These are phyloP conservation scores for Oryzias celebensis DNA, from an alignment of 2,113 vertebrate species.

Conservation along the genomic window DNA sequence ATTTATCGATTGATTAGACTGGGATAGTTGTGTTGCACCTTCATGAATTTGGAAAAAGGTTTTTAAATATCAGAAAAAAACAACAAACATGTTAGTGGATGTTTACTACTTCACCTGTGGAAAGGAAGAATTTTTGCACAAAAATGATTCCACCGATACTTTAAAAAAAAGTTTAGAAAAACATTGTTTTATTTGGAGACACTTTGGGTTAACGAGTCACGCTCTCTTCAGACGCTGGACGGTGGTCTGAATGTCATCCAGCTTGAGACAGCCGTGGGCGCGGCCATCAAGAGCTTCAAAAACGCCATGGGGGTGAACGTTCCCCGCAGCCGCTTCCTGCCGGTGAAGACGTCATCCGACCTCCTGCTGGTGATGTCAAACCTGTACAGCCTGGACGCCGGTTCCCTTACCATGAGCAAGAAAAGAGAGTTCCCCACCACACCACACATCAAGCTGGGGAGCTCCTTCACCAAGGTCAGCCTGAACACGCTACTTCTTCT, in stretches of 20 bases:
- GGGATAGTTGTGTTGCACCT: too few species aligned
- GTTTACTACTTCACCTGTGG: too few species aligned
- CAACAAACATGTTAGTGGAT: too few species aligned
- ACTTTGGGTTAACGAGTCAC: background rate
- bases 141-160: too few species aligned
- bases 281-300: slow-evolving; percentile 95
- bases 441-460: slow-evolving; percentile 94
- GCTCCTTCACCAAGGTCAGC: slow-evolving; percentile 95
- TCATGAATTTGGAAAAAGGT: too few species aligned
- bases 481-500: too few species aligned
- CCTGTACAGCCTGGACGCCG: slow-evolving; percentile 92
- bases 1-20: too few species aligned
- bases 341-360: slow-evolving; percentile 95
- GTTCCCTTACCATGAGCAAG: slow-evolving; percentile 94
- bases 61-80: too few species aligned
- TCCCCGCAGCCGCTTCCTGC: slow-evolving; percentile 96
- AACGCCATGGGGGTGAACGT: slow-evolving; percentile 95
- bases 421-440: slow-evolving; percentile 92
- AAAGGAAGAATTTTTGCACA: too few species aligned
- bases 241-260: slow-evolving; percentile 96
- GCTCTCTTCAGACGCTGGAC: slow-evolving; percentile 83
- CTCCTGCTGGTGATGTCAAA: slow-evolving; percentile 98
- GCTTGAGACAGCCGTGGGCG: slow-evolving; percentile 95
- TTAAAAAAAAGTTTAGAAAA: too few species aligned
- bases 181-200: background rate